Percentiles rank a stretch among this genome's conserved stretches.
Conservation (phyloP, 2,113 vertebrate genomes). For the Suricata suricatta region DNA sequence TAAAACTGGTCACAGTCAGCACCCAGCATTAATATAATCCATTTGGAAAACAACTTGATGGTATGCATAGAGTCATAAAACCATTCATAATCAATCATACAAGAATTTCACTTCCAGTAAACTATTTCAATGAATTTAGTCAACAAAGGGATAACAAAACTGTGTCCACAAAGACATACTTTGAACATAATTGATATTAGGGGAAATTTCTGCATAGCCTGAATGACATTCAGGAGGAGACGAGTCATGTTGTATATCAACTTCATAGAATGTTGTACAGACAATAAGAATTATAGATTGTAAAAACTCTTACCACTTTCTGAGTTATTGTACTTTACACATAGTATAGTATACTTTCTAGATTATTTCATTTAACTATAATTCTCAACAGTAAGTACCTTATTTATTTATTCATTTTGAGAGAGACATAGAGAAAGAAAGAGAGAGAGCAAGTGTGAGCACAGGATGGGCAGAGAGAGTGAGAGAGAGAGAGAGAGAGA, state of each 20-base stretch:
- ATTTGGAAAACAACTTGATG: slow-evolving; percentile 8
- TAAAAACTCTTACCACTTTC: not conserved
- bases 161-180: not conserved
- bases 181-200: not conserved
- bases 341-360: not conserved
- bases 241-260: not conserved
- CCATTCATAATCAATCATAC: not conserved
- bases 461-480: no score
- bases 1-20: not conserved
- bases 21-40: not conserved
- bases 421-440: no score
- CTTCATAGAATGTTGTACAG: not conserved
- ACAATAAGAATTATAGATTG: not conserved
- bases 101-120: slow-evolving; percentile 9
- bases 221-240: not conserved
- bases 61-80: not conserved
- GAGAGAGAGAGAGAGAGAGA: no score
- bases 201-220: not conserved
- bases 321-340: not conserved
- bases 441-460: no score
- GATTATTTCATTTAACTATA: slow-evolving; percentile 2
- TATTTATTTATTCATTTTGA: no score
- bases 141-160: not conserved
- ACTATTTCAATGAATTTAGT: not conserved
- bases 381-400: not conserved